These are phyloP conservation scores for Galendromus occidentalis DNA, from an alignment of 1,140 invertebrate species.

Conservation along the genomic window DNA sequence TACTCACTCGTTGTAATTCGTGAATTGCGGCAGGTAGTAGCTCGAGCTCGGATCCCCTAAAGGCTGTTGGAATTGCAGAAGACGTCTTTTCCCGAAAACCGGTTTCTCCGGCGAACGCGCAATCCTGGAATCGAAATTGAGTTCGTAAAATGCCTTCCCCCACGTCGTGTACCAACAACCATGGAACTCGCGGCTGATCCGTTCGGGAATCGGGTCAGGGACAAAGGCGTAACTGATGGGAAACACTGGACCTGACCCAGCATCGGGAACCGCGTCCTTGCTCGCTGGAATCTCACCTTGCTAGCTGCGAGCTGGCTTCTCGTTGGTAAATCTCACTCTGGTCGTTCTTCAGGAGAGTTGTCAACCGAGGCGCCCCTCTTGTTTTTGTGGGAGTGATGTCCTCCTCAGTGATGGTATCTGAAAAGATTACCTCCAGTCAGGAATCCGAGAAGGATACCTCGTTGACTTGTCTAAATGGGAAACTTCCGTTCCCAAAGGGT, in stretches of 20 bases:
- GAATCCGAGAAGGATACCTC: too few relatives aligned
- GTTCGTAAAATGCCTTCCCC: too few relatives aligned
- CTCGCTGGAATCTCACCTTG: neutral
- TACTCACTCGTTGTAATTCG: neutral
- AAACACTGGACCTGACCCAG: too few relatives aligned
- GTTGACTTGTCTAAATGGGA: too few relatives aligned
- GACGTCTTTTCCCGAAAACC: neutral
- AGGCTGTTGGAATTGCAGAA: neutral
- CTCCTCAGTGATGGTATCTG: neutral
- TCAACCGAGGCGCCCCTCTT: neutral
- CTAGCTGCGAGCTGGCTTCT: constrained; percentile 2
- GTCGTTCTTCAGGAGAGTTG: constrained; percentile 3
- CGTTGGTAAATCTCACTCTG: neutral
- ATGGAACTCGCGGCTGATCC: too few relatives aligned
- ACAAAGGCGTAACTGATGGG: too few relatives aligned
- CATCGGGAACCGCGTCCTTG: too few relatives aligned
- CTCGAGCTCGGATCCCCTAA: neutral
- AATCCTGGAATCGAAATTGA: too few relatives aligned
- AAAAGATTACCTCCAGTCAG: neutral
- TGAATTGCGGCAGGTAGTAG: constrained; percentile 5
- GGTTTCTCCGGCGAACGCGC: too few relatives aligned
- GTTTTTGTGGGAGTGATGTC: neutral
- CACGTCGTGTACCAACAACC: too few relatives aligned
- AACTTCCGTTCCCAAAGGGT: too few relatives aligned
- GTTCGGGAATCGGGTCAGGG: too few relatives aligned